Evolutionary conservation across 2,797 vertebrate species (phyloP).

Genomic region (Lagorchestes hirsutus): DNA sequence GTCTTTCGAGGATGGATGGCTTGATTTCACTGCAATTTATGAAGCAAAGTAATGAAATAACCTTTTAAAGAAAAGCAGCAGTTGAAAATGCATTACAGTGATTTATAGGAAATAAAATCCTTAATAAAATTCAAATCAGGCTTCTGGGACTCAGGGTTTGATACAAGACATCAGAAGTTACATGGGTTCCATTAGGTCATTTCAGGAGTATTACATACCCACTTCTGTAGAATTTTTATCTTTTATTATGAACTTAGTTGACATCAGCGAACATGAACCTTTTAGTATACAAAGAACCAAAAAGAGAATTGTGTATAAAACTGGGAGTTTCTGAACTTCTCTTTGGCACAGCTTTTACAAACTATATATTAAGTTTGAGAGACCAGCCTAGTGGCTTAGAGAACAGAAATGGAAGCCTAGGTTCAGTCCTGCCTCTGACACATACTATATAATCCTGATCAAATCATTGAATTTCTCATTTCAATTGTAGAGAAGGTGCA

Average conservation of each 20-base stretch:
- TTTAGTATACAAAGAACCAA: neutral
- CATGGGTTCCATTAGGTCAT: neutral
- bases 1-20: neutral
- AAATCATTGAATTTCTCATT: neutral
- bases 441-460: neutral
- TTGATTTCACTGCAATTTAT: conserved; percentile 28
- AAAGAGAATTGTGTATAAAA: neutral
- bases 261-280: neutral
- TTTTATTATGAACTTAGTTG: neutral
- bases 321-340: neutral
- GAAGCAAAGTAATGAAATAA: conserved; percentile 5
- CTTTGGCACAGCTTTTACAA: neutral
- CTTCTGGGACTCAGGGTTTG: conserved; percentile 46
- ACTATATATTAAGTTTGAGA: neutral
- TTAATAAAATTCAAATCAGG: conserved; percentile 57
- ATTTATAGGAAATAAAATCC: conserved; percentile 56
- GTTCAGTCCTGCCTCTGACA: neutral
- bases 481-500: neutral
- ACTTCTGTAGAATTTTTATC: neutral
- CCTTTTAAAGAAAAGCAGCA: conserved; percentile 16
- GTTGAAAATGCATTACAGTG: conserved; percentile 21
- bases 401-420: neutral
- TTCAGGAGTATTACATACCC: neutral
- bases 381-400: neutral
- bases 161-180: neutral